Evolutionary conservation across 2,113 vertebrate genomes (phyloP).

Genomic region (Ammodramus savannarum): DNA sequence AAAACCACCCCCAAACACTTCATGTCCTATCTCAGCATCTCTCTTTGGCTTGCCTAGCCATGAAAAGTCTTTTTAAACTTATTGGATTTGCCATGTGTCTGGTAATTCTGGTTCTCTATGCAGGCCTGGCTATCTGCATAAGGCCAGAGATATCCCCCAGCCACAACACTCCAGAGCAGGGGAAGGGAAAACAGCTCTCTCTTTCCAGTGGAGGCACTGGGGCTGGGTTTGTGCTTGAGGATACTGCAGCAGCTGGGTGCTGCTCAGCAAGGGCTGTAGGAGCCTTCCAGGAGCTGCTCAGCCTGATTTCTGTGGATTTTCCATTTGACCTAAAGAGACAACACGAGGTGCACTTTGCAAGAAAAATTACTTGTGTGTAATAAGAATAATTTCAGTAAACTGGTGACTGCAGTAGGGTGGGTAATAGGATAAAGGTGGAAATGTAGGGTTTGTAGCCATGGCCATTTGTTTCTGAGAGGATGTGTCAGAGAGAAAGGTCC

Average conservation of each 20-base stretch:
- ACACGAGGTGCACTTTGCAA: neutral
- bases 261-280: neutral
- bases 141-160: neutral
- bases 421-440: neutral
- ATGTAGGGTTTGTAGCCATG: neutral
- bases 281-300: neutral
- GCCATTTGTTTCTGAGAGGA: neutral
- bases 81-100: neutral
- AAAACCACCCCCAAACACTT: neutral
- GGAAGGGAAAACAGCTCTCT: neutral
- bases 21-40: neutral
- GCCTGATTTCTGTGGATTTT: neutral
- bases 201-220: neutral
- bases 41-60: neutral
- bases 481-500: rapidly evolving
- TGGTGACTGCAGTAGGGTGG: neutral
- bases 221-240: neutral
- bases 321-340: neutral
- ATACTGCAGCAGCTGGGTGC: neutral
- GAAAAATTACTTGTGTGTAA: neutral
- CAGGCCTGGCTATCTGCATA: neutral
- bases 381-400: neutral
- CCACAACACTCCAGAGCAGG: rapidly evolving
- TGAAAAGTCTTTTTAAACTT: neutral
- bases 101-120: neutral